Conservation (phyloP, 2,888 invertebrate species). For the Arctia plantaginis region DNA sequence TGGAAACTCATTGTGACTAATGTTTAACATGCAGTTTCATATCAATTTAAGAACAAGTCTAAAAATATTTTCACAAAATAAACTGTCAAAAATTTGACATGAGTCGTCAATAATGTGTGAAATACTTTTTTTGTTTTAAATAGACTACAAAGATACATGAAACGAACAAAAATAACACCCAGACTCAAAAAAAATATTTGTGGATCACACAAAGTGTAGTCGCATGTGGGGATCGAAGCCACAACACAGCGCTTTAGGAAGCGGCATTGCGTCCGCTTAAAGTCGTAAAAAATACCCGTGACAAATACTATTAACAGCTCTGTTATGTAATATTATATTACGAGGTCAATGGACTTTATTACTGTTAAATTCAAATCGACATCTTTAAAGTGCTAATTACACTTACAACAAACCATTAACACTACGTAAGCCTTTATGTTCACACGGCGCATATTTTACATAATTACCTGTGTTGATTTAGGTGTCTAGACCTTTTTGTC, state of each 20-base stretch:
- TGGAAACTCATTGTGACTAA: too few species aligned
- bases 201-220: too few species aligned
- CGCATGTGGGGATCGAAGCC: too few species aligned
- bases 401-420: slow-evolving; percentile 2
- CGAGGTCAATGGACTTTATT: background rate
- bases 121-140: too few species aligned
- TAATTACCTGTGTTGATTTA: slow-evolving; percentile 6
- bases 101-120: background rate
- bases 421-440: background rate
- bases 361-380: background rate
- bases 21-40: too few species aligned
- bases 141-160: too few species aligned
- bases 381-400: slow-evolving; percentile 3
- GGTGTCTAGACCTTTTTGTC: background rate
- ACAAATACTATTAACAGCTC: background rate
- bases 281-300: background rate
- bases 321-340: background rate
- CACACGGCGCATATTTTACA: background rate
- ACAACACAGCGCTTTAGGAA: too few species aligned
- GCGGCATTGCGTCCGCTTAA: too few species aligned
- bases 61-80: too few species aligned
- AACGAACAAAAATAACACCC: too few species aligned
- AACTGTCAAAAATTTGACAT: background rate
- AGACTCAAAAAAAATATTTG: too few species aligned
- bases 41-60: too few species aligned